A percentile compares a stretch with the other conserved stretches of the same genome.
Conservation (phyloP, 2,797 vertebrate genomes). For the Falco biarmicus region DNA sequence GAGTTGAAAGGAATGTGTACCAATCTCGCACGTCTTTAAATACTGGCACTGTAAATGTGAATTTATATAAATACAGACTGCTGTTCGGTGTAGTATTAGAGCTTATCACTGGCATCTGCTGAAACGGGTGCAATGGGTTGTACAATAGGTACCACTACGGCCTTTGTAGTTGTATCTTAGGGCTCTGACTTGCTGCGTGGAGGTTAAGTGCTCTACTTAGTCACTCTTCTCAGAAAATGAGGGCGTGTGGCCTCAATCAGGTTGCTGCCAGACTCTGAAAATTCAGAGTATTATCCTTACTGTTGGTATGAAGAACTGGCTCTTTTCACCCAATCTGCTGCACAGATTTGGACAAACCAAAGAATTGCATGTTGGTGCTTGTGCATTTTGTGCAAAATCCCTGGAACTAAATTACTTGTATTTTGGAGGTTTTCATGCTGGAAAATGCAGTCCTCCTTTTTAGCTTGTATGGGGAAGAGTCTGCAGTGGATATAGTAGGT, state of each 20-base stretch:
- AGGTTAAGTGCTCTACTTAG: background rate
- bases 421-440: background rate
- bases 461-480: background rate
- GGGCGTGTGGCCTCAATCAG: background rate
- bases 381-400: background rate
- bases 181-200: background rate
- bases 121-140: background rate
- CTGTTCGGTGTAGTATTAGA: background rate
- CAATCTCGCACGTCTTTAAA: background rate
- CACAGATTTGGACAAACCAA: background rate
- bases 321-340: background rate
- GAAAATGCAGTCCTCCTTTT: background rate
- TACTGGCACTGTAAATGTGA: background rate
- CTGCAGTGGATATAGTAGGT: background rate
- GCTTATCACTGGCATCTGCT: background rate
- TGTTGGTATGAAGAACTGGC: background rate
- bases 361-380: conserved; percentile 1
- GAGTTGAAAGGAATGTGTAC: background rate
- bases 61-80: background rate
- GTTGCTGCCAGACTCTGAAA: background rate
- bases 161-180: background rate
- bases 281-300: background rate
- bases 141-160: background rate
- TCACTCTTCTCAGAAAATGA: background rate
- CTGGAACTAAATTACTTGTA: background rate